These are phyloP conservation scores for Philonicus albiceps DNA, from an alignment of 2,888 invertebrate species.

Conservation along the genomic window DNA sequence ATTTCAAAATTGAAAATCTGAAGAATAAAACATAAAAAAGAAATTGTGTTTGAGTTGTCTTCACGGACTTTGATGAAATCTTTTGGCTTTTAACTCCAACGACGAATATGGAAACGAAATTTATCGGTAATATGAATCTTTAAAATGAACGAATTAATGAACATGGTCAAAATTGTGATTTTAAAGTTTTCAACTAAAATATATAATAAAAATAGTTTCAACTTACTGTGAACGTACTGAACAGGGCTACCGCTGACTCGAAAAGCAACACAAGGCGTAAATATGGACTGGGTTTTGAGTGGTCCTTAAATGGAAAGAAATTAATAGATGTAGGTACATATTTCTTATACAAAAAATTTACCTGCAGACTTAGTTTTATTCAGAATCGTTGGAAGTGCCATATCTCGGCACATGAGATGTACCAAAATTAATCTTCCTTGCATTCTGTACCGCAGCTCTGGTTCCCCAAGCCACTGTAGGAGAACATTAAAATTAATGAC, in stretches of 20 bases:
- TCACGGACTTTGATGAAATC: no score
- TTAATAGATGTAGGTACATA: background rate
- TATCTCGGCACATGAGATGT: constrained; percentile 80
- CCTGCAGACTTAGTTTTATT: constrained; percentile 57
- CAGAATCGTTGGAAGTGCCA: constrained; percentile 65
- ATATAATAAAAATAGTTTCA: background rate
- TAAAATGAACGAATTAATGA: no score
- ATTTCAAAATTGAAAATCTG: no score
- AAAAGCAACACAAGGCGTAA: constrained; percentile 86
- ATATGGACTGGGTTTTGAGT: constrained; percentile 63
- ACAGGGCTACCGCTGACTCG: constrained; percentile 83
- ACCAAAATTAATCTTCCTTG: constrained; percentile 84
- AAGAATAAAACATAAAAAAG: no score
- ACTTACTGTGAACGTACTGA: constrained; percentile 71
- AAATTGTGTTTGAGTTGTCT: no score
- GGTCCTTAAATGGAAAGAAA: background rate
- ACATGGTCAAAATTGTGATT: no score
- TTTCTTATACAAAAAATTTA: background rate
- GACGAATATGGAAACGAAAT: no score
- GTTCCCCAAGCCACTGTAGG: constrained; percentile 84
- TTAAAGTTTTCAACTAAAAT: no score
- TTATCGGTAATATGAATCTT: no score
- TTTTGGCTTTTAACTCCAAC: no score
- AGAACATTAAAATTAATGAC: background rate
- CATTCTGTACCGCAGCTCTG: constrained; percentile 77